Conservation (phyloP, 37 sponge, comb jelly and placozoan species). For the Beroe forskalii region DNA sequence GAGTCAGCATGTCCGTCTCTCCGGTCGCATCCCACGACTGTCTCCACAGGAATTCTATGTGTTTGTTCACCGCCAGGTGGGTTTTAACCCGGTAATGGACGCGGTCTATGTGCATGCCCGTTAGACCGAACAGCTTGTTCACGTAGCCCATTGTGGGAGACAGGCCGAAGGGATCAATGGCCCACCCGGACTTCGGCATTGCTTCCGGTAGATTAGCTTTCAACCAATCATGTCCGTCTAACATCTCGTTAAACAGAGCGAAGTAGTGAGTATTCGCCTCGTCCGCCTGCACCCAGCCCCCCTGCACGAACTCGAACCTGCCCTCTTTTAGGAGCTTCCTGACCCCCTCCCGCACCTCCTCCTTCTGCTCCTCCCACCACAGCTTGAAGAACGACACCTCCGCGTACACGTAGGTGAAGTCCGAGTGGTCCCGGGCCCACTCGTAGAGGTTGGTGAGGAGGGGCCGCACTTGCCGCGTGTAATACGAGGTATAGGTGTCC, state of each 20-base stretch:
- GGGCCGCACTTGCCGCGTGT: neutral
- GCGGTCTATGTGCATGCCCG: constrained; percentile 82
- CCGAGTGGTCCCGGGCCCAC: neutral
- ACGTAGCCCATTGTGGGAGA: constrained; percentile 92
- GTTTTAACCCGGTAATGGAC: constrained; percentile 91
- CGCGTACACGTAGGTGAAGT: constrained; percentile 50
- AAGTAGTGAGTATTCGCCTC: constrained; percentile 97
- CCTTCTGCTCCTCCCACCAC: constrained; percentile 48
- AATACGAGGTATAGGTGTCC: neutral
- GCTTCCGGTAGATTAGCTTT: constrained; percentile 75
- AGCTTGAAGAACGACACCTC: constrained; percentile 62
- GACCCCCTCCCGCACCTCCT: neutral
- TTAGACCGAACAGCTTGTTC: constrained; percentile 71
- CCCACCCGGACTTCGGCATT: constrained; percentile 79
- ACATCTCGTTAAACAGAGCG: constrained; percentile 91
- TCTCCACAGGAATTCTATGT: constrained; percentile 89
- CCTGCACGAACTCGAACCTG: constrained; percentile 93
- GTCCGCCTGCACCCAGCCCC: constrained; percentile 99
- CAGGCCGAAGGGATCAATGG: constrained; percentile 95
- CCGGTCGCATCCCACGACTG: constrained; percentile 84
- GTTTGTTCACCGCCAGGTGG: constrained; percentile 71
- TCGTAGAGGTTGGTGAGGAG: constrained; percentile 30
- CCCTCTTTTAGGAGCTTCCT: constrained; percentile 67
- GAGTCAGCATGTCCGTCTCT: constrained; percentile 78
- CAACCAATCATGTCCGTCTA: constrained; percentile 92